A percentile compares a stretch with the other conserved stretches of the same genome.
Evolutionary conservation across 2,888 invertebrate genomes (phyloP).

Genomic region (Anticlea derivata): DNA sequence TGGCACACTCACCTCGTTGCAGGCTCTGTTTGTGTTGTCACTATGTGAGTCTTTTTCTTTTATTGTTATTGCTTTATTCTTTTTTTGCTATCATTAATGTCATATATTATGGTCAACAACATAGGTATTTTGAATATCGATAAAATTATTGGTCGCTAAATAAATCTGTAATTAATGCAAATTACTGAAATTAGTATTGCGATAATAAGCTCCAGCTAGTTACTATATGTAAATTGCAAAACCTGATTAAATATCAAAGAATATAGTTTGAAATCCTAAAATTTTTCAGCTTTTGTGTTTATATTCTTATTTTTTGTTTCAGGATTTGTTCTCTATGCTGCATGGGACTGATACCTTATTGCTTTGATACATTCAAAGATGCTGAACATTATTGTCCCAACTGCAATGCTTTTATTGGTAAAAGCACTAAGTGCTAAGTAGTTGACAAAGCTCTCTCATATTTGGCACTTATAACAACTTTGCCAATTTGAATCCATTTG

Average conservation of each 20-base stretch:
- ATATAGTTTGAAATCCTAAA: too few relatives aligned
- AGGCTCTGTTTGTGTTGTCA: constrained; percentile 74
- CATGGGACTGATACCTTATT: constrained; percentile 75
- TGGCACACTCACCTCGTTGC: constrained; percentile 80
- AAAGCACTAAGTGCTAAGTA: constrained; percentile 71
- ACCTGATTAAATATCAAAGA: too few relatives aligned
- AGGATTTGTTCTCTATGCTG: constrained; percentile 80
- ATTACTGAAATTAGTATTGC: too few relatives aligned
- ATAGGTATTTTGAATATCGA: too few relatives aligned
- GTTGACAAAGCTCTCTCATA: constrained; percentile 8
- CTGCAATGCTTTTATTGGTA: constrained; percentile 77
- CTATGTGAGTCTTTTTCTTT: constrained; percentile 62
- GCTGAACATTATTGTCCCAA: constrained; percentile 79
- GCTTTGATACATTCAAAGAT: constrained; percentile 79
- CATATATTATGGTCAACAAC: too few relatives aligned
- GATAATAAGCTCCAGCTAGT: too few relatives aligned
- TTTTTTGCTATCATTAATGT: too few relatives aligned
- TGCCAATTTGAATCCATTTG: constrained; percentile 1
- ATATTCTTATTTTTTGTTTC: constrained; percentile 34
- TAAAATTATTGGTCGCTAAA: too few relatives aligned
- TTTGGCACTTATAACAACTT: constrained; percentile 8
- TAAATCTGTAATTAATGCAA: too few relatives aligned
- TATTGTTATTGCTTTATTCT: too few relatives aligned
- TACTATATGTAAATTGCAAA: too few relatives aligned
- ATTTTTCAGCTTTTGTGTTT: background rate